Conservation (phyloP, 2,797 vertebrate species). For the Acanthornis magna region DNA sequence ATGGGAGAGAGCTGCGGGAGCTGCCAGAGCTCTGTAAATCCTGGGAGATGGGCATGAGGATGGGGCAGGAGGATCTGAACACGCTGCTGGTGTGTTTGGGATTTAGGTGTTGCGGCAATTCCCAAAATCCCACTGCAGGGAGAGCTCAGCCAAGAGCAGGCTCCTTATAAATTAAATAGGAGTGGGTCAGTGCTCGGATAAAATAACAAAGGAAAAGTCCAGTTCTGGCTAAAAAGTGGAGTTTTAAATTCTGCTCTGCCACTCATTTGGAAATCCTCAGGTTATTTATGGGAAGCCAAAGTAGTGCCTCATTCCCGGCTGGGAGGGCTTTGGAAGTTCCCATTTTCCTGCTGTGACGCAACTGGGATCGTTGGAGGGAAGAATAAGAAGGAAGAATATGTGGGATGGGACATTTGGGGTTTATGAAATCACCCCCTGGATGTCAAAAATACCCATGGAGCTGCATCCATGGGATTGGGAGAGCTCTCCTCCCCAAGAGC, state of each 20-base stretch:
- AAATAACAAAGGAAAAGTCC: not conserved
- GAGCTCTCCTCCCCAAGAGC: not conserved
- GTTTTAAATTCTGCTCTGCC: not conserved
- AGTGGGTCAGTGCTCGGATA: not conserved
- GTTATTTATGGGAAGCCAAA: not conserved
- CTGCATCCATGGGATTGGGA: not conserved
- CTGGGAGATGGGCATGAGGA: not conserved
- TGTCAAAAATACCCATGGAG: not conserved
- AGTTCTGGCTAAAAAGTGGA: not conserved
- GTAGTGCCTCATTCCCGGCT: accelerated
- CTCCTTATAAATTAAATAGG: not conserved
- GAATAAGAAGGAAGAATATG: accelerated
- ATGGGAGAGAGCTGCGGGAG: not conserved
- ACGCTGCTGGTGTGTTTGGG: not conserved
- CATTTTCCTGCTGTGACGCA: not conserved
- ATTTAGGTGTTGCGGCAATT: not conserved
- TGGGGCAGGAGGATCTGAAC: not conserved
- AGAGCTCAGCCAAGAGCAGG: not conserved
- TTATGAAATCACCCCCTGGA: not conserved
- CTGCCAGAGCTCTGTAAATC: not conserved
- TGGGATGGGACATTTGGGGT: accelerated
- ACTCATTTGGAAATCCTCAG: not conserved
- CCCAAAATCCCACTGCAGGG: accelerated
- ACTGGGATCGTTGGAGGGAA: not conserved
- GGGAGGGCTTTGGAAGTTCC: not conserved